Base-by-base conservation (phyloP, 1,140 invertebrate genomes). In the Mactra quadrangularis region DNA sequence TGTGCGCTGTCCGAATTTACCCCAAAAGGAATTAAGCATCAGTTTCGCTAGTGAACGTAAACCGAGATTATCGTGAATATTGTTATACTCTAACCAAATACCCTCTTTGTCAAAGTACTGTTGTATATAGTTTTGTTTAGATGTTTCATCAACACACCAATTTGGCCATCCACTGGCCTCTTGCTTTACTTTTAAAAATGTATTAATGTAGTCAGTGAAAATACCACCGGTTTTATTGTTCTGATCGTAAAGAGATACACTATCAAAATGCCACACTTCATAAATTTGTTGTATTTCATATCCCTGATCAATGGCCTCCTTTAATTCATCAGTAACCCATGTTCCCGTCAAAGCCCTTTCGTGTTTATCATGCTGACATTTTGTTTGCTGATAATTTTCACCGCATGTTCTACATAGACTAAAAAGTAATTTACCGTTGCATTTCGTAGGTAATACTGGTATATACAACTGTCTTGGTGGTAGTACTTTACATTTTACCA, bases 51-150 rank as follows among this genome's bases (percentile, higher is more conserved):
- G n/a, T n/a, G n/a, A n/a, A n/a, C n/a, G n/a, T n/a, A n/a, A n/a
- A n/a, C n/a, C n/a, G 19, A 19, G 45, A 19, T 47, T 47, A 11
- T 47, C 9, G 9, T 47, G 9, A 19, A 11, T 47, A 47, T 47
- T 11, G 19, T 47, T 19, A 11, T 11, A 47, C n/a, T n/a, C n/a
- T n/a, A n/a, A n/a, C n/a, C 45, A 47, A 19, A 11, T 11, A 11
- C 9, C 45, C 85, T 94, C 89, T 19, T 79, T 66, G 55, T 86
- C 45, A 0, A 86, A 22, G 85, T 91, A 93, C 11, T 90, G 50
- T 35, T 55, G 22, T 13, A 93, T 87, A 62, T 93, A 94, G 86
- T 15, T 59, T 15, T 33, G 3, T 27, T 47, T 45, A 15, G 83
- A 79, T 15, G 77, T 64, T 45, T 85, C 83, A 11, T 85, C 86